Base-by-base conservation (phyloP, 2,113 vertebrate species). In the Orientallactaga bullata region DNA sequence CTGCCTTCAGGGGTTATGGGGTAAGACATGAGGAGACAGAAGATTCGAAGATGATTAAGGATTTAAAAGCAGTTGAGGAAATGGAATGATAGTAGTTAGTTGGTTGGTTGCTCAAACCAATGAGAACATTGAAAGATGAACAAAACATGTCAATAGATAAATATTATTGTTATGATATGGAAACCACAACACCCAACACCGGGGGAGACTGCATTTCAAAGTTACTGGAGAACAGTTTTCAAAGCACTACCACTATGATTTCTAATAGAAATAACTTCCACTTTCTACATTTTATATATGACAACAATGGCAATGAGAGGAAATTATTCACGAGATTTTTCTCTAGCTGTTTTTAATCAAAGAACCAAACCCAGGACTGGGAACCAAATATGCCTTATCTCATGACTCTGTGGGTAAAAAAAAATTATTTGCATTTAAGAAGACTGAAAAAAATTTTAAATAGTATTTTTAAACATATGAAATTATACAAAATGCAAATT, bases 131-230 rank as follows among this genome's bases (percentile, higher is more conserved):
- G 32, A 91, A 94, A 72, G 58, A 76, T 65, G 8, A 85, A 4
- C 17, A 92, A 90, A 90, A 81, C 60, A 15, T 85, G 66, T 39
- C 76, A 32, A 51, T 91, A 78, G 72, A 79, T 91, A 78, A 68
- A 79, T 13, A 30, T 51, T 20, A 61, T 26, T 78, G 16, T 88
- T 63, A 12, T 37, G 83, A 73, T 1, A 76, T 10, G 39, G 39
- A 90, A 93, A 39, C 21, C 21, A 35, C 32, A 66, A 79, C 47
- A 90, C 13, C 35, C 32, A 66, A 79, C 47, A 90, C 13, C 35
- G 21, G 17, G 76, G 68, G 11, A 91, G 73, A 73, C 3, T 65
- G 3, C 11, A 90, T 95, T 82, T 91, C 61, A 88, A 74, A 93
- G 66, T 83, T 85, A 65, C 7, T 15, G 58, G 66, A 94, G 80